Evolutionary conservation across 1,140 invertebrate species (phyloP).

Genomic region (Yoshiicerus persimilis): DNA sequence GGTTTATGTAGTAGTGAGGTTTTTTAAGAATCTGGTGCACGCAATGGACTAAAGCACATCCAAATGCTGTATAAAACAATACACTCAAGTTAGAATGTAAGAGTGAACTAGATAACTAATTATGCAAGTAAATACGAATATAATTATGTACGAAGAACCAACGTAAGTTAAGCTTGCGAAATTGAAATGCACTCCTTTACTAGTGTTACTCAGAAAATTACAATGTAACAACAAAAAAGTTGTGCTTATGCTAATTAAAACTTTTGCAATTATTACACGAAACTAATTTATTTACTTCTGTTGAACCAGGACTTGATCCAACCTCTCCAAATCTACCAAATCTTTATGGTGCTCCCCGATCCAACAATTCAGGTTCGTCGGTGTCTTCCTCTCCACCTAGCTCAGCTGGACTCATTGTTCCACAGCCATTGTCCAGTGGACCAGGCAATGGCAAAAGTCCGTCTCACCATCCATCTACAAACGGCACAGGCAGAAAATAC

Average conservation of each 20-base stretch:
- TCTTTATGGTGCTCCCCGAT: constrained; percentile 52
- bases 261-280: neutral
- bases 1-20: neutral
- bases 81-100: neutral
- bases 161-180: neutral
- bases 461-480: constrained; percentile 46
- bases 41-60: neutral
- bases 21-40: neutral
- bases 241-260: neutral
- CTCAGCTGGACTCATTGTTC: constrained; percentile 73
- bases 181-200: neutral
- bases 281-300: neutral
- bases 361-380: constrained; percentile 57
- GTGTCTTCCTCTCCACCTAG: constrained; percentile 57
- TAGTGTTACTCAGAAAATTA: no score
- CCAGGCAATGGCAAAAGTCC: constrained; percentile 37
- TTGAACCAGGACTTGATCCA: constrained; percentile 30
- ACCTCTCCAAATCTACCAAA: constrained; percentile 48
- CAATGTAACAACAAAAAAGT: neutral
- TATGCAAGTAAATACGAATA: neutral
- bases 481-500: constrained; percentile 69
- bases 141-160: neutral
- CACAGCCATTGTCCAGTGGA: constrained; percentile 70
- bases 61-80: neutral
- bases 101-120: neutral